These are phyloP conservation scores for Ormyrus nitidulus DNA, from an alignment of 2,888 invertebrate species.

Conservation along the genomic window DNA sequence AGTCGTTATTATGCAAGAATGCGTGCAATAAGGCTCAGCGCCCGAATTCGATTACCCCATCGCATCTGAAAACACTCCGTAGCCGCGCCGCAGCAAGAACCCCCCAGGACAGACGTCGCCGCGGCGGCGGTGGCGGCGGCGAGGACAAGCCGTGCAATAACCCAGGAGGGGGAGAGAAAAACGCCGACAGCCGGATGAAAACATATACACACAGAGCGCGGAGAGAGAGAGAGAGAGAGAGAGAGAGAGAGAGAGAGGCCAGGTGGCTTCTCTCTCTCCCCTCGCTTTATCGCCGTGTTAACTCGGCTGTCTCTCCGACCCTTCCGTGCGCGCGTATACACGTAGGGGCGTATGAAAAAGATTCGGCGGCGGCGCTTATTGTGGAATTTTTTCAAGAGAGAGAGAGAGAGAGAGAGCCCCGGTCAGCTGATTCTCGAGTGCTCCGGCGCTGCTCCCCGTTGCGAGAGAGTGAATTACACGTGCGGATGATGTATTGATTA, in stretches of 20 bases:
- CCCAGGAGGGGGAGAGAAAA: slow-evolving; percentile 17
- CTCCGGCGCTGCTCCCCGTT: not conserved
- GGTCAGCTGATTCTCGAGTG: slow-evolving; percentile 28
- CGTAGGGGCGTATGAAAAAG: not conserved
- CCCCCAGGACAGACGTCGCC: not conserved
- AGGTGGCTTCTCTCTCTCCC: slow-evolving; percentile 36
- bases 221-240: slow-evolving; percentile 15
- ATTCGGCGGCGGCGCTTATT: slow-evolving; percentile 13
- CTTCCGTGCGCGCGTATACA: not conserved
- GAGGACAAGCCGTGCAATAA: too few species aligned
- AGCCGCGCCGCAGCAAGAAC: slow-evolving; percentile 19
- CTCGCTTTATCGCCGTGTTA: slow-evolving; percentile 20
- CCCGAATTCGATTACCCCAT: slow-evolving; percentile 28
- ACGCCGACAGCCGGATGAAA: slow-evolving; percentile 45
- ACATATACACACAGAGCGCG: slow-evolving; percentile 23
- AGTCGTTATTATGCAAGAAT: slow-evolving; percentile 50
- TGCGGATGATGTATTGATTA: not conserved
- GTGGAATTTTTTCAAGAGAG: slow-evolving; percentile 8
- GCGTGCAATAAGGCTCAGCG: not conserved
- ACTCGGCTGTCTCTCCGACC: slow-evolving; percentile 19
- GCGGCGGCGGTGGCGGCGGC: too few species aligned
- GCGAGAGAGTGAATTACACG: not conserved
- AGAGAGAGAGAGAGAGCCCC: not conserved
- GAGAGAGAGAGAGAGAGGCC: slow-evolving; percentile 34
- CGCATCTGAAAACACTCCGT: slow-evolving; percentile 17